A percentile compares a stretch with the other conserved stretches of the same genome.
These are phyloP conservation scores for Pseudopipra pipra DNA, from an alignment of 2,113 vertebrate species.

Conservation along the genomic window DNA sequence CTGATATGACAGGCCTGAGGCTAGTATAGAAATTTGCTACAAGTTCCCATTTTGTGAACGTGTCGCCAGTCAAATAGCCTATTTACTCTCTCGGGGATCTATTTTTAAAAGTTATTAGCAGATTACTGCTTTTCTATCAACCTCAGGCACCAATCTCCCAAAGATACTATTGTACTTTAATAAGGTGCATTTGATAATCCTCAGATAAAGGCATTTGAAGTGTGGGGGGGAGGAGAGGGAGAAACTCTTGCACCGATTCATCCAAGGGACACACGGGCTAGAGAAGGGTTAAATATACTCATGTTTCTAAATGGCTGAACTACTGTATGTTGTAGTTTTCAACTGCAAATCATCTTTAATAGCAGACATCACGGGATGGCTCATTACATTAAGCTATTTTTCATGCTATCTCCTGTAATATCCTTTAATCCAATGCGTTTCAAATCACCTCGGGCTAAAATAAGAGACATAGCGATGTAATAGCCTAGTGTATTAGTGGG, in stretches of 20 bases:
- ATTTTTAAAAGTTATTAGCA: conserved; percentile 81
- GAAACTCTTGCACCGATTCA: not conserved
- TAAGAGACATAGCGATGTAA: conserved; percentile 86
- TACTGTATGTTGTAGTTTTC: conserved; percentile 85
- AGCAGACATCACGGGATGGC: conserved; percentile 86
- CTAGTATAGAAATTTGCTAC: not conserved
- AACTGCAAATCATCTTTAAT: conserved; percentile 88
- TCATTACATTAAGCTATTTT: conserved; percentile 89
- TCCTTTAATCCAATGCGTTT: conserved; percentile 89
- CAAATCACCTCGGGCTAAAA: conserved; percentile 87
- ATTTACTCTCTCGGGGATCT: conserved; percentile 71
- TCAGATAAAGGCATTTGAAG: conserved; percentile 28
- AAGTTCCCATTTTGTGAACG: not conserved
- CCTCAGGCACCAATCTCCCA: conserved; percentile 70
- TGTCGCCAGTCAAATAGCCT: conserved; percentile 34
- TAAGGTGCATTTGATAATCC: conserved; percentile 76
- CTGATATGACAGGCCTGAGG: conserved; percentile 40
- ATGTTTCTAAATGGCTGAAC: conserved; percentile 80
- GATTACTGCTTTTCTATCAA: conserved; percentile 78
- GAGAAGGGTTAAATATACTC: conserved; percentile 71
- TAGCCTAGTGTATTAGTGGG: conserved; percentile 88
- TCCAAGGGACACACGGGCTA: not conserved
- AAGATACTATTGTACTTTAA: conserved; percentile 70
- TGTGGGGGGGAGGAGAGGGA: not conserved
- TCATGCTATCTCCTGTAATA: conserved; percentile 88